Percentiles rank a stretch among this genome's conserved stretches.
These are phyloP conservation scores for Zeuzera pyrina DNA, from an alignment of 2,888 invertebrate genomes.

Conservation along the genomic window DNA sequence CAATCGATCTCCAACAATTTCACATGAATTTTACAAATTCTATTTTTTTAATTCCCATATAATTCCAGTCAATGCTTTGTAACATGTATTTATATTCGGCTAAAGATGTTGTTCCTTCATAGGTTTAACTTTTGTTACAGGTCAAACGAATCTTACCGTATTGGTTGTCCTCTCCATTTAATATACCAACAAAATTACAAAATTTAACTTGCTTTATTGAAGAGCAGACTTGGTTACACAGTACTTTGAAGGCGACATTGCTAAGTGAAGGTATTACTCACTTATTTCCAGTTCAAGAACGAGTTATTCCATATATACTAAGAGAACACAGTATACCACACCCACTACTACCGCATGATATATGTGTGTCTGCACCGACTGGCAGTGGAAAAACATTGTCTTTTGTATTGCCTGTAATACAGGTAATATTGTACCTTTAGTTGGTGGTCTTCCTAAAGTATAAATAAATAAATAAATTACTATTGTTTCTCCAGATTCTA, in stretches of 20 bases:
- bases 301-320: slow-evolving; percentile 84
- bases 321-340: slow-evolving; percentile 72
- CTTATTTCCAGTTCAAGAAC: slow-evolving; percentile 89
- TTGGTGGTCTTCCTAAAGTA: neutral
- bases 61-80: no score
- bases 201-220: slow-evolving; percentile 67
- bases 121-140: slow-evolving; percentile 40
- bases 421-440: slow-evolving; percentile 52
- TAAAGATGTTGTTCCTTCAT: no score
- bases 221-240: slow-evolving; percentile 76
- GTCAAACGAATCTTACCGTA: slow-evolving; percentile 86
- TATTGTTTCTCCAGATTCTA: slow-evolving; percentile 62
- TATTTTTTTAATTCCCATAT: no score
- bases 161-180: slow-evolving; percentile 88
- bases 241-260: slow-evolving; percentile 74
- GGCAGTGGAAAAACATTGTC: slow-evolving; percentile 98
- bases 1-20: no score
- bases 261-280: slow-evolving; percentile 79
- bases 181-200: slow-evolving; percentile 82
- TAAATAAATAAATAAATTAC: neutral
- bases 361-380: slow-evolving; percentile 97
- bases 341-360: slow-evolving; percentile 84
- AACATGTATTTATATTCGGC: no score
- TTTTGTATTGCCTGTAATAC: slow-evolving; percentile 92
- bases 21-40: no score